Conservation (phyloP, 1,140 invertebrate species). For the Drosophila sproati region DNA sequence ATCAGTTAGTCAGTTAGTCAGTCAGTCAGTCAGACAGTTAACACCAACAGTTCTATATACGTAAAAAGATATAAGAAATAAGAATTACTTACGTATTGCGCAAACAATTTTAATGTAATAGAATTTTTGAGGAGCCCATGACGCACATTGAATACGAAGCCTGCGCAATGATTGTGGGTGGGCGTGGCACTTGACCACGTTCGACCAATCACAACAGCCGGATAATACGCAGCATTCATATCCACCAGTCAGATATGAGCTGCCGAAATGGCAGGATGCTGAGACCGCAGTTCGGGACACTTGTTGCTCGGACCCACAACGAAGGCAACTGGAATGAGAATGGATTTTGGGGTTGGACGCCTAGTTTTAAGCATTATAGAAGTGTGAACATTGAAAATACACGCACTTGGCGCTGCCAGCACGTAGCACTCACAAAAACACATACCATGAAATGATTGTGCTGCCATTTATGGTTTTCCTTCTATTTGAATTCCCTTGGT, state of each 20-base stretch:
- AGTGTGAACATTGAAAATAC: constrained; percentile 75
- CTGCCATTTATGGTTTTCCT: constrained; percentile 21
- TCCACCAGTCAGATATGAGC: constrained; percentile 64
- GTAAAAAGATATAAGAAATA: background rate
- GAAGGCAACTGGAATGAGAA: constrained; percentile 1
- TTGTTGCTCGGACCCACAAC: constrained; percentile 54
- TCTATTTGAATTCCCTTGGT: constrained; percentile 2
- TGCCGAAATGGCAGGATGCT: constrained; percentile 53
- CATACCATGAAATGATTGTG: constrained; percentile 28
- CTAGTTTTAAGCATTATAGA: constrained; percentile 12
- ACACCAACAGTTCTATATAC: background rate
- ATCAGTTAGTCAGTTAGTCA: background rate
- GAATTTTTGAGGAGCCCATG: background rate
- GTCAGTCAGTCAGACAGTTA: background rate
- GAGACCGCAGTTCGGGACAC: constrained; percentile 43
- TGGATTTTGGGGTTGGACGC: constrained; percentile 2
- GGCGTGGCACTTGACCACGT: constrained; percentile 36
- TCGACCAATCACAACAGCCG: constrained; percentile 54
- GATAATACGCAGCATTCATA: constrained; percentile 70
- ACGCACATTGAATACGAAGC: constrained; percentile 24
- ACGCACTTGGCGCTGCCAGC: constrained; percentile 51
- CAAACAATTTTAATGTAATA: constrained; percentile 1
- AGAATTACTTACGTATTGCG: background rate
- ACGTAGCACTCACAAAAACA: constrained; percentile 57
- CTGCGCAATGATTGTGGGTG: constrained; percentile 58